phyloP scores from a whole-genome alignment of 2,888 invertebrate genomes.

The Blera fallax region DNA sequence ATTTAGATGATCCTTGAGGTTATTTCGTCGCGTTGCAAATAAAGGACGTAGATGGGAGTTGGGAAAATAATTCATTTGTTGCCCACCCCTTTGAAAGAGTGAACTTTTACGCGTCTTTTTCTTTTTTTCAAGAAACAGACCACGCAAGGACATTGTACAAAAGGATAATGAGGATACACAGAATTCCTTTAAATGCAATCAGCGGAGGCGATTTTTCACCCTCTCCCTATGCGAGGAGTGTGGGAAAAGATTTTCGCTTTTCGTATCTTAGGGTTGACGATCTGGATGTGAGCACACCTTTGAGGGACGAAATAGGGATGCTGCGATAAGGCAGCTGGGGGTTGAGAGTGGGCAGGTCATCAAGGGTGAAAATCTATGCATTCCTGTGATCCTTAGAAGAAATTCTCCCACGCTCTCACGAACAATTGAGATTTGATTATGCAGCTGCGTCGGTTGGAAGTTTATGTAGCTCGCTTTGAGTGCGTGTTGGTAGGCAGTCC shows the following conservation, averaged over 20 bases:
- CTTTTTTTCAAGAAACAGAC: constrained; percentile 23
- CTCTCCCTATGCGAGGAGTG: constrained; percentile 43
- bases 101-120: constrained; percentile 70
- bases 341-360: constrained; percentile 18
- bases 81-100: constrained; percentile 45
- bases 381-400: not conserved
- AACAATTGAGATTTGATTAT: not conserved
- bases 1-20: constrained; percentile 45
- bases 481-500: not conserved
- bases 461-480: not conserved
- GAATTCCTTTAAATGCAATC: constrained; percentile 28
- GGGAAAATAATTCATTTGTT: constrained; percentile 63
- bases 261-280: constrained; percentile 49
- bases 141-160: constrained; percentile 42
- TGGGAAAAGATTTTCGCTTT: constrained; percentile 64
- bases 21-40: not conserved
- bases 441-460: not conserved
- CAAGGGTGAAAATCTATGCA: not conserved
- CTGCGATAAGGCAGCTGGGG: constrained; percentile 32
- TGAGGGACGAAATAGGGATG: constrained; percentile 16
- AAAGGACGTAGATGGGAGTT: constrained; percentile 45
- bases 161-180: constrained; percentile 46
- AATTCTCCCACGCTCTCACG: constrained; percentile 49
- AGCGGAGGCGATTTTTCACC: constrained; percentile 63
- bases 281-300: constrained; percentile 29